These are phyloP conservation scores for Hermetia illucens DNA, from an alignment of 1,140 invertebrate species.

Conservation along the genomic window DNA sequence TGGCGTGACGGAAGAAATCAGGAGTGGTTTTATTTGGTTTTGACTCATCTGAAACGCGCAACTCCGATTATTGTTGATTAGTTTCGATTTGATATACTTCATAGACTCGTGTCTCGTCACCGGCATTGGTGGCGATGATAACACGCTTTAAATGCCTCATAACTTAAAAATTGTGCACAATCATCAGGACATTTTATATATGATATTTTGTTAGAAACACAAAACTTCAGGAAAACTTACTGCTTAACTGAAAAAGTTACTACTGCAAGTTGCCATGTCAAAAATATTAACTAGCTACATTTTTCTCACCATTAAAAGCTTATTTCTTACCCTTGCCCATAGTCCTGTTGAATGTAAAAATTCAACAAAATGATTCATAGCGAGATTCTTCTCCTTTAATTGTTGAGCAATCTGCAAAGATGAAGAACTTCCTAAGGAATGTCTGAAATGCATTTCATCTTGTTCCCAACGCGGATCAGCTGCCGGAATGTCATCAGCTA, in stretches of 20 bases:
- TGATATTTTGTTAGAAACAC: background rate
- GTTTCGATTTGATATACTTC: background rate
- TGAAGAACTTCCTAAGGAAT: slow-evolving; percentile 42
- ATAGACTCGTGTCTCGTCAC: too few relatives aligned
- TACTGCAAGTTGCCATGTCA: background rate
- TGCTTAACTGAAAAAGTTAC: slow-evolving; percentile 12
- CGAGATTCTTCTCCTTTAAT: slow-evolving; percentile 71
- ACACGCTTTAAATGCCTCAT: too few relatives aligned
- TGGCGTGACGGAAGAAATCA: too few relatives aligned
- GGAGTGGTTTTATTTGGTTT: too few relatives aligned
- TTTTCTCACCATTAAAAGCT: slow-evolving; percentile 27
- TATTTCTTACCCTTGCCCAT: slow-evolving; percentile 55
- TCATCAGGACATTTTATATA: too few relatives aligned
- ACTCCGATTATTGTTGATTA: slow-evolving; percentile 19
- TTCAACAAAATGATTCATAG: slow-evolving; percentile 52
- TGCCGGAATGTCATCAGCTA: slow-evolving; percentile 77
- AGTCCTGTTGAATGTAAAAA: slow-evolving; percentile 65
- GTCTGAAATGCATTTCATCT: slow-evolving; percentile 13
- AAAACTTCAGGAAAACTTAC: background rate
- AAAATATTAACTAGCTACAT: background rate
- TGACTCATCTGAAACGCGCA: too few relatives aligned
- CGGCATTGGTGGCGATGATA: too few relatives aligned
- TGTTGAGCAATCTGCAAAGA: slow-evolving; percentile 72
- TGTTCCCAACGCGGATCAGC: slow-evolving; percentile 73
- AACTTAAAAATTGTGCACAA: too few relatives aligned